Conservation (phyloP, 2,888 invertebrate genomes). For the Drosophila lacicola region DNA sequence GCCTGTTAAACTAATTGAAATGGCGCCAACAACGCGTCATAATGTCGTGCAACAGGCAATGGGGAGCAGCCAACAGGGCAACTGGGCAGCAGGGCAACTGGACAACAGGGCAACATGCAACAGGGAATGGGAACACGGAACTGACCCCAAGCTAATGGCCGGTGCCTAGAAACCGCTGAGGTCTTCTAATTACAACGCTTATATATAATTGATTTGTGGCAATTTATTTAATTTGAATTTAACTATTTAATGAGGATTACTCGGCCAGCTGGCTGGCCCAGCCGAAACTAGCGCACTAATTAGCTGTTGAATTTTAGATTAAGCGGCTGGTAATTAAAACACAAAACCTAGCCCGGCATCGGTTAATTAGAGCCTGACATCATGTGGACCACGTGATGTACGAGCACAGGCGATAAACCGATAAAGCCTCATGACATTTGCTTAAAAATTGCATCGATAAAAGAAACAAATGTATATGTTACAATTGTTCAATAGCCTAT, state of each 20-base stretch:
- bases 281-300: slow-evolving; percentile 56
- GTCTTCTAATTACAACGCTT: slow-evolving; percentile 81
- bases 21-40: slow-evolving; percentile 45
- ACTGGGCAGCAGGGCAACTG: slow-evolving; percentile 9
- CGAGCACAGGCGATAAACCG: neutral
- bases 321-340: slow-evolving; percentile 46
- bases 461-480: no score
- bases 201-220: slow-evolving; percentile 81
- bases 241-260: slow-evolving; percentile 81
- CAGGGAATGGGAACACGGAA: slow-evolving; percentile 19
- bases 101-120: slow-evolving; percentile 9
- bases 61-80: slow-evolving; percentile 3
- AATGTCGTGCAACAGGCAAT: slow-evolving; percentile 77
- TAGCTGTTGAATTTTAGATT: slow-evolving; percentile 82
- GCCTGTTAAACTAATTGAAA: slow-evolving; percentile 77
- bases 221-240: slow-evolving; percentile 82
- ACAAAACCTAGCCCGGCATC: slow-evolving; percentile 7
- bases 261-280: slow-evolving; percentile 42
- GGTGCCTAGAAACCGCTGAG: slow-evolving; percentile 48
- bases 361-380: slow-evolving; percentile 47
- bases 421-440: slow-evolving; percentile 10
- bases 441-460: neutral
- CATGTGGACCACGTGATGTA: slow-evolving; percentile 22
- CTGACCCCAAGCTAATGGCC: slow-evolving; percentile 34
- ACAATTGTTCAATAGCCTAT: no score